Percentiles rank a stretch among this genome's conserved stretches.
phyloP scores from a whole-genome alignment of 2,888 invertebrate genomes.

The Platerodrilus igneus region DNA sequence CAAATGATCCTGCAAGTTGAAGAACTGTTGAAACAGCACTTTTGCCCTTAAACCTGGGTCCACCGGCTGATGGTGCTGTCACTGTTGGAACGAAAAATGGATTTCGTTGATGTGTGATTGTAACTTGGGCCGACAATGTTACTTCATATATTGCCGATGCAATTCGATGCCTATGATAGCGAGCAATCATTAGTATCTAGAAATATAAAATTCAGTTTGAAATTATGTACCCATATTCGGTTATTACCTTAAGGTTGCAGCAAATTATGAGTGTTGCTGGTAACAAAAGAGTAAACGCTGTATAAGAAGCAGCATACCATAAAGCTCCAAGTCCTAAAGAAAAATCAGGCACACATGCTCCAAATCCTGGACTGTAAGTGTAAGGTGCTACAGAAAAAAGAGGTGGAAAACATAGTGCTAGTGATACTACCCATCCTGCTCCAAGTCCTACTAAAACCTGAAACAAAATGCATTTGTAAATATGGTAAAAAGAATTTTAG shows the following conservation, averaged over 20 bases:
- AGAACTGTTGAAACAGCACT: constrained; percentile 64
- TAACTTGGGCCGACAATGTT: constrained; percentile 77
- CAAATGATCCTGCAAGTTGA: constrained; percentile 67
- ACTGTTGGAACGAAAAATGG: constrained; percentile 69
- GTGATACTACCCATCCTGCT: constrained; percentile 62
- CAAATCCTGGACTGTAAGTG: constrained; percentile 54
- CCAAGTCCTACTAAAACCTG: constrained; percentile 63
- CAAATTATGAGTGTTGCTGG: constrained; percentile 65
- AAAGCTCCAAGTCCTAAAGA: constrained; percentile 57
- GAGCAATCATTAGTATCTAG: constrained; percentile 60
- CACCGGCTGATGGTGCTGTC: constrained; percentile 52
- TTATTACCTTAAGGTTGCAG: constrained; percentile 69
- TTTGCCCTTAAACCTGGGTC: constrained; percentile 51
- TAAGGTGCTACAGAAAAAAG: constrained; percentile 58
- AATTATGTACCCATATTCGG: constrained; percentile 9
- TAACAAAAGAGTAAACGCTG: constrained; percentile 59
- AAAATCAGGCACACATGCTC: constrained; percentile 65
- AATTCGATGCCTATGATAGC: constrained; percentile 76
- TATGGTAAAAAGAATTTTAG: too few species aligned
- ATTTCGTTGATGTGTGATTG: constrained; percentile 76
- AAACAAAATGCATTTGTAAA: too few species aligned
- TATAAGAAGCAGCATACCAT: constrained; percentile 63
- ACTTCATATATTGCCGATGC: constrained; percentile 83
- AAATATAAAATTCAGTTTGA: constrained; percentile 17
- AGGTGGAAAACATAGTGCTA: constrained; percentile 61